Evolutionary conservation across 2,888 invertebrate species (phyloP).

Genomic region (Muschampia plurimacula): DNA sequence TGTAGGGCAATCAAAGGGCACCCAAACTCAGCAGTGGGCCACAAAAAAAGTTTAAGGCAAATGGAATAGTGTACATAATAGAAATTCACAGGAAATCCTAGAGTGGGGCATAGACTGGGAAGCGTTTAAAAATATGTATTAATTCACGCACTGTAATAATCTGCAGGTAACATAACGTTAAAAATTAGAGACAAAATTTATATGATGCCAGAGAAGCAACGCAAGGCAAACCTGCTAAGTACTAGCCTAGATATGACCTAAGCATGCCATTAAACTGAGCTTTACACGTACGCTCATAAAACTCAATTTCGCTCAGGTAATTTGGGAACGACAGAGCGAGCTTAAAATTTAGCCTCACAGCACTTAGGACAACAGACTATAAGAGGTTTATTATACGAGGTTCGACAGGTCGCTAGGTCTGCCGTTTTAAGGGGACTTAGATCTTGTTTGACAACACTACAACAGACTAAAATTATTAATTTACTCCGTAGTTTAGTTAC

Average conservation of each 20-base stretch:
- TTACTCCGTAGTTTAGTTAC: background rate
- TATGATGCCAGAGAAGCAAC: background rate
- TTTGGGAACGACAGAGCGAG: background rate
- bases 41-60: no score
- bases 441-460: conserved; percentile 2
- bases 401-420: background rate
- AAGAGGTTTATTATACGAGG: background rate
- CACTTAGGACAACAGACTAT: background rate
- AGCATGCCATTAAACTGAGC: background rate
- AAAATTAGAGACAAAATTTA: no score
- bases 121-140: no score
- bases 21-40: no score
- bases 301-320: conserved; percentile 5
- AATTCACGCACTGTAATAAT: no score
- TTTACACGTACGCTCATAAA: conserved; percentile 3
- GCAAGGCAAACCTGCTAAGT: background rate
- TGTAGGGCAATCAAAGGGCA: no score
- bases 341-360: background rate
- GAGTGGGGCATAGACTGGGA: no score
- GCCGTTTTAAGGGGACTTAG: background rate
- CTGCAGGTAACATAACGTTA: no score
- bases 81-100: no score
- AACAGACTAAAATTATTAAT: background rate
- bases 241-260: background rate
- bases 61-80: no score